A percentile compares a stretch with the other conserved stretches of the same genome.
phyloP scores from a whole-genome alignment of 2,797 vertebrate species.

The Leuciscus waleckii region DNA sequence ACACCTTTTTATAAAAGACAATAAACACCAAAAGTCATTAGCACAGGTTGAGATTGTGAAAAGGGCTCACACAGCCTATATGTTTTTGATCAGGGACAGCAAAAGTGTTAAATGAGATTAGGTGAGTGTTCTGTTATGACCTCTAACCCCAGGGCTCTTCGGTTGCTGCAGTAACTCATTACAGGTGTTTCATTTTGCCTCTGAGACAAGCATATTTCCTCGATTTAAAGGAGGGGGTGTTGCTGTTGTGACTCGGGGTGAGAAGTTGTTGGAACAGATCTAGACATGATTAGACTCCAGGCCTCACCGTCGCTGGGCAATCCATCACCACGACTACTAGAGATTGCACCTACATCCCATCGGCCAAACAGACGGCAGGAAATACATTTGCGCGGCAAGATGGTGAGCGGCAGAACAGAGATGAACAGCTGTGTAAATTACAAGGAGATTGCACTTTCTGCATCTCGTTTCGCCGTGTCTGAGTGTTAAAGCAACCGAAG shows the following conservation, averaged over 20 bases:
- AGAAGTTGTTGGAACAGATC: constrained; percentile 38
- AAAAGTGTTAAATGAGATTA: neutral
- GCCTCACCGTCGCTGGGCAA: constrained; percentile 36
- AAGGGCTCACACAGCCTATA: neutral
- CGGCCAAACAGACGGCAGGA: constrained; percentile 33
- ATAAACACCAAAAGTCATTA: constrained; percentile 1
- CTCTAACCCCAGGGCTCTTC: constrained; percentile 21
- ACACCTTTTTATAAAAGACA: neutral
- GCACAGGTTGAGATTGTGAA: neutral
- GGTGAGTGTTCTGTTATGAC: neutral
- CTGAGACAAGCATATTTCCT: constrained; percentile 27
- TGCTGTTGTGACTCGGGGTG: constrained; percentile 14
- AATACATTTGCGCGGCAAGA: constrained; percentile 48
- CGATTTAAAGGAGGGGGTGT: constrained; percentile 11
- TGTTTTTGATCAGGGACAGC: constrained; percentile 10
- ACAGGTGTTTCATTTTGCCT: constrained; percentile 42
- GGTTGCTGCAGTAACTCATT: constrained; percentile 31
- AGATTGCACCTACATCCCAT: constrained; percentile 17
- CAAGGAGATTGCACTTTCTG: constrained; percentile 48
- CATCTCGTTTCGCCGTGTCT: neutral
- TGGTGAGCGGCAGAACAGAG: constrained; percentile 24
- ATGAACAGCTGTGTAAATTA: constrained; percentile 55
- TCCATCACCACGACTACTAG: constrained; percentile 55
- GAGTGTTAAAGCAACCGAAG: neutral
- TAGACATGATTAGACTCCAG: constrained; percentile 46